phyloP scores from a whole-genome alignment of 2,113 vertebrate genomes.

The Scalopus aquaticus region DNA sequence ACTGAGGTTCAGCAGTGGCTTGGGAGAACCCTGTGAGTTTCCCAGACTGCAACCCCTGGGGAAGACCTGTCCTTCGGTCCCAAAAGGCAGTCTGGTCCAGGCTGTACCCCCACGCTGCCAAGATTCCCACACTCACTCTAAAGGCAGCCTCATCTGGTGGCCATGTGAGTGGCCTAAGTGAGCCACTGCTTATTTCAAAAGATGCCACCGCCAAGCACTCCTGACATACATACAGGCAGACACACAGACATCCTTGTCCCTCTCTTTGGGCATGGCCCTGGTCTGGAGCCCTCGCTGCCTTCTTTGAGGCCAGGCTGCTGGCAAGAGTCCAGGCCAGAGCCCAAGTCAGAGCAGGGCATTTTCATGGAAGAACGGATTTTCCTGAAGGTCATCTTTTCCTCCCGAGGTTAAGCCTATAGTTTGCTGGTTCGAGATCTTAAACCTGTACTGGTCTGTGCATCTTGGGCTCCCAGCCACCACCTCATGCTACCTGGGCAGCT shows the following conservation, averaged over 20 bases:
- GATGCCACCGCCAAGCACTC: neutral
- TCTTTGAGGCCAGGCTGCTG: neutral
- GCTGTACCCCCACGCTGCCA: neutral
- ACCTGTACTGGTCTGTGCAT: accelerated
- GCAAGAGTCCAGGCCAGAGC: no score
- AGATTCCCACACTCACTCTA: neutral
- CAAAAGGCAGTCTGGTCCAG: neutral
- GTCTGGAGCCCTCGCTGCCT: neutral
- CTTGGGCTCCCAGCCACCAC: neutral
- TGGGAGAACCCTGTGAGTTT: neutral
- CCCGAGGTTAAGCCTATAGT: neutral
- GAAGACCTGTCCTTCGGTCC: neutral
- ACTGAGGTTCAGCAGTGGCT: neutral
- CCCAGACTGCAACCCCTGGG: neutral
- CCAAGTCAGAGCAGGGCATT: neutral
- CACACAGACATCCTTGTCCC: neutral
- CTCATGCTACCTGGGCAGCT: neutral
- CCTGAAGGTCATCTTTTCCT: neutral
- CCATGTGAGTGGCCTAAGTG: neutral
- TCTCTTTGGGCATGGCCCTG: accelerated
- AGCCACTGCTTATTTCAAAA: neutral
- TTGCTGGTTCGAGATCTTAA: neutral
- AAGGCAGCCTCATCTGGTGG: neutral
- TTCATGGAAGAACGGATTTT: neutral
- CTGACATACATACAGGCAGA: no score